Base-by-base conservation (phyloP, 2,888 invertebrate genomes). In the Apodemia mormo region DNA sequence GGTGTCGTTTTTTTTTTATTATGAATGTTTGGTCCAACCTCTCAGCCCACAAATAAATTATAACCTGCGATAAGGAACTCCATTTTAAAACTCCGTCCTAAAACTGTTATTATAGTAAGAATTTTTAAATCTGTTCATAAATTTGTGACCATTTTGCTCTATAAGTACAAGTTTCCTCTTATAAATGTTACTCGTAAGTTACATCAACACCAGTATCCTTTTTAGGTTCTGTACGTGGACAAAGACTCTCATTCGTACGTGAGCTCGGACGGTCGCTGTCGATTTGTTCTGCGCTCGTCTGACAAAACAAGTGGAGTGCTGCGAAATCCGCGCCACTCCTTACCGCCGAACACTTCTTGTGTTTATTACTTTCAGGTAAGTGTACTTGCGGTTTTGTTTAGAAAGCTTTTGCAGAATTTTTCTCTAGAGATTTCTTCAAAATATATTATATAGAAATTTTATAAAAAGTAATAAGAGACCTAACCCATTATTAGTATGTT, bases 321-420 rank as follows among this genome's bases (percentile, higher is more conserved):
- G 68, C 95, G 96, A 81, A 96, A 96, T 84, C 97, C 97, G 2
- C 92, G 95, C 67, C 97, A 97, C 85, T 96, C 96, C 1, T 88
- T 97, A 70, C 96, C 97, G 0, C 96, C 97, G 2, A 97, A 97
- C 86, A 96, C 97, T 1, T 96, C 96, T 7, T 97, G 97, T 84
- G 95, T 96, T 73, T 97, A 97, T 86, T 96, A 96, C 82, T 96
- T 68, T 37, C 68, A 68, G 68, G 52, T 68, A 14, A 52, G 65
- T 68, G 65, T n/a, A 22, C 52, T 65, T 29, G 12, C 29, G 52
- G 64, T 68, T n/a, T 64, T 37, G 49, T 49, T 49, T 33, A 52
- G n/a, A 49, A 68, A 65, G 49, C 30, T 49, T 49, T 65, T 37
- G 49, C 12, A 8, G 33, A 52, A 49, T 37, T 61, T 2, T 64